A percentile compares a stretch with the other conserved stretches of the same genome.
These are phyloP conservation scores for Gastrophryne carolinensis DNA, from an alignment of 2,797 vertebrate genomes.

Conservation along the genomic window DNA sequence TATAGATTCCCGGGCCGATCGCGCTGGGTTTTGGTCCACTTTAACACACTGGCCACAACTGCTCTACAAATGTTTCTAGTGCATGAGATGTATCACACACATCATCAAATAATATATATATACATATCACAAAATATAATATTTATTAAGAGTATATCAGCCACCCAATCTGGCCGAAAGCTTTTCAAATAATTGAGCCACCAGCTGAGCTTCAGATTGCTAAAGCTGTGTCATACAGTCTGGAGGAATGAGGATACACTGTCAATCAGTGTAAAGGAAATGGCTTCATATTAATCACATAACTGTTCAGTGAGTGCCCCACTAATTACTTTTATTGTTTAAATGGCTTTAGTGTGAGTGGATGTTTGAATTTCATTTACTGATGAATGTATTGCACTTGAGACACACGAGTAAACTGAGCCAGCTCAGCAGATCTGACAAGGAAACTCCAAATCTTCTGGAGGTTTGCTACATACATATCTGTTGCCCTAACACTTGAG, in stretches of 20 bases:
- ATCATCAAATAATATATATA: constrained; percentile 18
- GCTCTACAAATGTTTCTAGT: too few species aligned
- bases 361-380: constrained; percentile 46
- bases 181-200: neutral
- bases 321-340: constrained; percentile 49
- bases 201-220: neutral
- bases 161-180: neutral
- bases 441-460: neutral
- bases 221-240: neutral
- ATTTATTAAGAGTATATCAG: neutral
- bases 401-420: neutral
- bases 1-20: too few species aligned
- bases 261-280: constrained; percentile 33
- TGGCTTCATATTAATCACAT: constrained; percentile 43
- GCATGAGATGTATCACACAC: too few species aligned
- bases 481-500: too few species aligned
- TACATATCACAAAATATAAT: neutral
- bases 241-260: constrained; percentile 1
- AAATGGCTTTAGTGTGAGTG: constrained; percentile 29
- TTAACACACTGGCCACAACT: too few species aligned
- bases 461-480: too few species aligned
- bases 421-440: constrained; percentile 10
- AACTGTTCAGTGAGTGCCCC: constrained; percentile 33
- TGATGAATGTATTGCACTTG: constrained; percentile 28
- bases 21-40: too few species aligned